These are phyloP conservation scores for Adelosebastes latens DNA, from an alignment of 2,797 vertebrate genomes.

Conservation along the genomic window DNA sequence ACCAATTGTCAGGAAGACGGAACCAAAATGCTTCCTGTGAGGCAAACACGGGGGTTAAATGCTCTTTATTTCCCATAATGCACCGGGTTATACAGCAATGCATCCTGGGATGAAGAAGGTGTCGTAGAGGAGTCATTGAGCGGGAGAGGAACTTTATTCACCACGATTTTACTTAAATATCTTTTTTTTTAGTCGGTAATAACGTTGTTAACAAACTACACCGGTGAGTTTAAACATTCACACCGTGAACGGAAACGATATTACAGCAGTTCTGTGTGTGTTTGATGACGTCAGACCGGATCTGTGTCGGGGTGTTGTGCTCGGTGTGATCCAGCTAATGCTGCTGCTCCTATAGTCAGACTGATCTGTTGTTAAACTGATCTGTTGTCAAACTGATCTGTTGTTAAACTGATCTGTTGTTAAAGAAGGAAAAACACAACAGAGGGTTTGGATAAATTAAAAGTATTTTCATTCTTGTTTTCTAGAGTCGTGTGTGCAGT, in stretches of 20 bases:
- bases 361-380: background rate
- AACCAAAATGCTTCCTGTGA: background rate
- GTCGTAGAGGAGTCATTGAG: slow-evolving; percentile 28
- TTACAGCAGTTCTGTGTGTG: background rate
- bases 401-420: background rate
- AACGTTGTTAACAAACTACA: background rate
- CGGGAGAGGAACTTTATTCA: slow-evolving; percentile 45
- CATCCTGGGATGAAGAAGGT: slow-evolving; percentile 85
- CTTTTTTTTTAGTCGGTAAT: background rate
- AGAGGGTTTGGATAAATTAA: accelerated
- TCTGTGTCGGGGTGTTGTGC: slow-evolving; percentile 26
- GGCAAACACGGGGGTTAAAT: accelerated
- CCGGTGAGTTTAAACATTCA: slow-evolving; percentile 52
- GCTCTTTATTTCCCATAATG: accelerated
- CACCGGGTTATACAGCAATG: slow-evolving; percentile 28
- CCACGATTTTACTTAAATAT: background rate
- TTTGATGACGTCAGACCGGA: background rate
- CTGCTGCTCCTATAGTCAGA: accelerated
- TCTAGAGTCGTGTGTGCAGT: slow-evolving; percentile 12
- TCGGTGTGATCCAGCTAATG: background rate
- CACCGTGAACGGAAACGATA: background rate
- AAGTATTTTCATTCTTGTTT: background rate
- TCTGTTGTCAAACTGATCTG: no score
- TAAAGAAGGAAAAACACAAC: accelerated
- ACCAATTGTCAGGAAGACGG: no score